Evolutionary conservation across 37 sponge, comb jelly and placozoan species (phyloP).

Genomic region (Cliona cf. orientalis): DNA sequence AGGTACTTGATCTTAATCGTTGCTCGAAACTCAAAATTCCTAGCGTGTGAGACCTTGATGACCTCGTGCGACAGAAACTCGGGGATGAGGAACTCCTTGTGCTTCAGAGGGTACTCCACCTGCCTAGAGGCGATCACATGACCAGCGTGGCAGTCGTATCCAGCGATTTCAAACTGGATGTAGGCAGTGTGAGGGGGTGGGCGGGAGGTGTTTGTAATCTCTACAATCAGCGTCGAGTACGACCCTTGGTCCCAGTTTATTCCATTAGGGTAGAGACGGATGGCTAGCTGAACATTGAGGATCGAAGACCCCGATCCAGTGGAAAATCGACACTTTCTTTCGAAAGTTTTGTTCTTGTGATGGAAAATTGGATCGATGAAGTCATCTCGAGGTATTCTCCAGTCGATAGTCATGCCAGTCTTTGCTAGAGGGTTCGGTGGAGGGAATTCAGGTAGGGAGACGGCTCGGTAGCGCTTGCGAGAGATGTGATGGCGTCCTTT

Average conservation of each 20-base stretch:
- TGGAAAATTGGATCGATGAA: slow-evolving; percentile 15
- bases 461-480: too few relatives aligned
- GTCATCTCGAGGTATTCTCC: slow-evolving; percentile 1
- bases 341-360: slow-evolving; percentile 21
- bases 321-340: not conserved
- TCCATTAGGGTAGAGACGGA: slow-evolving; percentile 35
- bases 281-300: not conserved
- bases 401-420: slow-evolving; percentile 4
- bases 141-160: not conserved
- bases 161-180: not conserved
- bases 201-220: not conserved
- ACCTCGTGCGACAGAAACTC: slow-evolving; percentile 36
- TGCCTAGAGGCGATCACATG: not conserved
- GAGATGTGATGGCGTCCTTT: too few relatives aligned
- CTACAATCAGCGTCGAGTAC: slow-evolving; percentile 10
- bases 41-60: slow-evolving; percentile 22
- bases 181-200: not conserved
- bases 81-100: not conserved
- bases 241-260: slow-evolving; percentile 21
- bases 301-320: not conserved
- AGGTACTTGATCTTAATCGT: not conserved
- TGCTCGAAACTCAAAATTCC: not conserved
- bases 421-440: too few relatives aligned
- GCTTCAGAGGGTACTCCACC: not conserved
- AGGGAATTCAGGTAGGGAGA: too few relatives aligned